These are phyloP conservation scores for Malthinus flaveolus DNA, from an alignment of 2,888 invertebrate species.

Conservation along the genomic window DNA sequence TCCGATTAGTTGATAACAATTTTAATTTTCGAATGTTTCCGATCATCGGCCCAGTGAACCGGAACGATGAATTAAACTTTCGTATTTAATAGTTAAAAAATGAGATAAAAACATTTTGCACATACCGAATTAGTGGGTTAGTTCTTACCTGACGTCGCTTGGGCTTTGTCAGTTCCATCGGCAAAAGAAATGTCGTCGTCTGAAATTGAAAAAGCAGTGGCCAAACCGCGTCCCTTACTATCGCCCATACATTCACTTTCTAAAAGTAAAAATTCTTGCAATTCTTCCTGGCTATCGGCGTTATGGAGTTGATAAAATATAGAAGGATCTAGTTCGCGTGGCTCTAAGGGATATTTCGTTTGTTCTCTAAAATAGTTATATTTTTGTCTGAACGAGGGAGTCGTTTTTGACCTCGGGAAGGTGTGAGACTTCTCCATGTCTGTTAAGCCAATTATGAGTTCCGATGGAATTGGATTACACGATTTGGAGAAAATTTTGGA, in stretches of 20 bases:
- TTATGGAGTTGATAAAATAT: slow-evolving; percentile 62
- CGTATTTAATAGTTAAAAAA: too few species aligned
- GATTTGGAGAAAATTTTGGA: slow-evolving; percentile 48
- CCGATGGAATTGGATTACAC: slow-evolving; percentile 48
- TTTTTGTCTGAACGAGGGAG: slow-evolving; percentile 38
- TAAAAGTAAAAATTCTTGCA: slow-evolving; percentile 64
- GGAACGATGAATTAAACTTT: too few species aligned
- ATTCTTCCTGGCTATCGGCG: slow-evolving; percentile 64
- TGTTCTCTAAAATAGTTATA: slow-evolving; percentile 41
- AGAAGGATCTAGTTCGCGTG: slow-evolving; percentile 61
- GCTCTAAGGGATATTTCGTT: slow-evolving; percentile 60
- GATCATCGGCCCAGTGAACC: too few species aligned
- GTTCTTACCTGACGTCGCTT: slow-evolving; percentile 29
- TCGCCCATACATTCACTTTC: slow-evolving; percentile 63
- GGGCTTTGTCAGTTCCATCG: not conserved
- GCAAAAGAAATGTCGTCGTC: slow-evolving; percentile 36
- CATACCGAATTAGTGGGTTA: slow-evolving; percentile 27
- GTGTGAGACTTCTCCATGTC: slow-evolving; percentile 57
- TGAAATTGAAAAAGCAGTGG: slow-evolving; percentile 53
- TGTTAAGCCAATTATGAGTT: slow-evolving; percentile 35
- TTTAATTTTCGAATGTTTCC: too few species aligned
- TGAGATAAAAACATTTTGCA: not conserved
- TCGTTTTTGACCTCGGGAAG: slow-evolving; percentile 58
- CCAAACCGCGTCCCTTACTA: slow-evolving; percentile 55
- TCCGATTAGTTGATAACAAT: too few species aligned